phyloP scores from a whole-genome alignment of 2,888 invertebrate genomes.

The Drosophila meridionalis region DNA sequence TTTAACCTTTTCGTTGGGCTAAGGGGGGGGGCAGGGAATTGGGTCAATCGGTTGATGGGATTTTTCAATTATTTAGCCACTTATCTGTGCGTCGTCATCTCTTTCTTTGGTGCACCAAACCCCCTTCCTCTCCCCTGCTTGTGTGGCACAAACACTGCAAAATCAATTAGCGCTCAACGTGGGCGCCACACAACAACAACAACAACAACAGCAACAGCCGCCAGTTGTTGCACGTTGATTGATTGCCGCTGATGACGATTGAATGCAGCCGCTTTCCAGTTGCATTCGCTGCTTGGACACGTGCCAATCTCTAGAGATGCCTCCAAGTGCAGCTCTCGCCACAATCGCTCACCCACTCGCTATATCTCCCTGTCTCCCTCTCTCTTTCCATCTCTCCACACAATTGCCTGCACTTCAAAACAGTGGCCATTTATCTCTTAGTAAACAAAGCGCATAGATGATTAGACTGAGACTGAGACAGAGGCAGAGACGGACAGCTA shows the following conservation, averaged over 20 bases:
- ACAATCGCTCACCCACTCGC: background rate
- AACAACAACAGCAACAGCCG: background rate
- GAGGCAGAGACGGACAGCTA: background rate
- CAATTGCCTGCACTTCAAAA: slow-evolving; percentile 19
- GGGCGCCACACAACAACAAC: slow-evolving; percentile 31
- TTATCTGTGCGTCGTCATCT: slow-evolving; percentile 68
- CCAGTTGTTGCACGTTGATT: slow-evolving; percentile 49
- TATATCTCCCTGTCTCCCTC: no score
- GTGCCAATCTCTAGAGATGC: slow-evolving; percentile 39
- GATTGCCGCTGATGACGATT: slow-evolving; percentile 53
- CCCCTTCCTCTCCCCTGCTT: background rate
- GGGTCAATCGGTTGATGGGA: slow-evolving; percentile 71
- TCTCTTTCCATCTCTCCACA: slow-evolving; percentile 1
- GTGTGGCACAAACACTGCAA: slow-evolving; percentile 48
- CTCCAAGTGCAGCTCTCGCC: slow-evolving; percentile 6
- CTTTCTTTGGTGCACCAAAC: slow-evolving; percentile 23
- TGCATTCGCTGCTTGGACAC: slow-evolving; percentile 48
- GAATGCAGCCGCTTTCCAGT: slow-evolving; percentile 32
- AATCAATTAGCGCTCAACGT: slow-evolving; percentile 71
- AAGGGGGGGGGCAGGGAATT: slow-evolving; percentile 34
- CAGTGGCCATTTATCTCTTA: slow-evolving; percentile 61
- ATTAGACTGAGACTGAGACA: slow-evolving; percentile 42
- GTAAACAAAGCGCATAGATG: slow-evolving; percentile 58
- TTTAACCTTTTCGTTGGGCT: slow-evolving; percentile 57
- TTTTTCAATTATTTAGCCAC: slow-evolving; percentile 58